phyloP scores from a whole-genome alignment of 2,113 vertebrate genomes.

The Lonchura striata region DNA sequence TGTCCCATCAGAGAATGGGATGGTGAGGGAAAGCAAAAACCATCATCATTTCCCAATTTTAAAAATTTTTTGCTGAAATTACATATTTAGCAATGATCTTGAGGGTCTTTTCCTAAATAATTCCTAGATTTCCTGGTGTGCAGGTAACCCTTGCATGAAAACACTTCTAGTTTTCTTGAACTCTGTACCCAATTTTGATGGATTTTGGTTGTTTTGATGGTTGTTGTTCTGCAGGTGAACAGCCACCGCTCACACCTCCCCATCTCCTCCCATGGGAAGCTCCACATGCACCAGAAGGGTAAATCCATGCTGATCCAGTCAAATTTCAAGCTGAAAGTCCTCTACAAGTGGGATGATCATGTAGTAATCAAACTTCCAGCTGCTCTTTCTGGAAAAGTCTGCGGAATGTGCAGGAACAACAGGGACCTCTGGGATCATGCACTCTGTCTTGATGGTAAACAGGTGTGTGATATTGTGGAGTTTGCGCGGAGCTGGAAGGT shows the following conservation, averaged over 20 bases:
- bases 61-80: not conserved
- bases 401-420: conserved; percentile 41
- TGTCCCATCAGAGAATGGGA: not conserved
- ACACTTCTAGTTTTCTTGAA: not conserved
- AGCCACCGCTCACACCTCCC: conserved; percentile 69
- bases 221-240: conserved; percentile 62
- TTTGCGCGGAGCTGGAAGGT: conserved; percentile 41
- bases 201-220: not conserved
- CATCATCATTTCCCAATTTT: no score
- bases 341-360: conserved; percentile 73
- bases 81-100: rapidly evolving
- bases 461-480: not conserved
- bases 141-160: not conserved
- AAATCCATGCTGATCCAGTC: conserved; percentile 52
- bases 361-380: conserved; percentile 63
- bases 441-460: not conserved
- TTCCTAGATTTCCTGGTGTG: not conserved
- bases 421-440: not conserved
- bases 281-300: conserved; percentile 64
- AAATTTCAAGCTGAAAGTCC: conserved; percentile 65
- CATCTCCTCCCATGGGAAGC: conserved; percentile 35
- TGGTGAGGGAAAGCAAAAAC: conserved; percentile 14
- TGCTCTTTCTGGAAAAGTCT: not conserved
- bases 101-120: not conserved
- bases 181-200: not conserved